Conservation (phyloP, 2,888 invertebrate species). For the Volucella inanis region DNA sequence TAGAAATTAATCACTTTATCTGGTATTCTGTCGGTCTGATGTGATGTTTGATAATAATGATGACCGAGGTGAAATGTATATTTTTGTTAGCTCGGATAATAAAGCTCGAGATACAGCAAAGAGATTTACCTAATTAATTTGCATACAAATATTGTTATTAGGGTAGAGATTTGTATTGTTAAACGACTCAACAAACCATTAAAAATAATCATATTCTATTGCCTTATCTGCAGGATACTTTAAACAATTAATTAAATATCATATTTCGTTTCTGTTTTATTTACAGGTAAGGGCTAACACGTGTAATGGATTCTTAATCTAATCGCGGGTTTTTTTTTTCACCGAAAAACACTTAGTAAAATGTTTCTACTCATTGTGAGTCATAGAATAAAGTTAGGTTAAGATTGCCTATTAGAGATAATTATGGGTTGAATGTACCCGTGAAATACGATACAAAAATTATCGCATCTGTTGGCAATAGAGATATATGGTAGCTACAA, state of each 20-base stretch:
- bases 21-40: constrained; percentile 43
- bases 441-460: constrained; percentile 18
- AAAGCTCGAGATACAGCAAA: constrained; percentile 46
- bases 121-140: constrained; percentile 65
- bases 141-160: constrained; percentile 54
- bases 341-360: constrained; percentile 7
- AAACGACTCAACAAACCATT: constrained; percentile 67
- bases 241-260: constrained; percentile 56
- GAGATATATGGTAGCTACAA: too few species aligned
- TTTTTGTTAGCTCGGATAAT: constrained; percentile 25
- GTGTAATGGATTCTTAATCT: constrained; percentile 19
- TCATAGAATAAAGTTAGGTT: constrained; percentile 37
- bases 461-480: neutral
- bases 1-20: constrained; percentile 68
- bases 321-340: neutral
- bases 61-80: constrained; percentile 52
- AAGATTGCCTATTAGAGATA: constrained; percentile 34
- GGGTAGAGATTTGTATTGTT: constrained; percentile 38
- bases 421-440: constrained; percentile 49
- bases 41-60: constrained; percentile 57
- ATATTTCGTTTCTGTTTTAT: constrained; percentile 9
- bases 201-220: constrained; percentile 65
- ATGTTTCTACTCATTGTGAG: constrained; percentile 26
- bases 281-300: constrained; percentile 68
- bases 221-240: constrained; percentile 39